A percentile compares a stretch with the other conserved stretches of the same genome.
phyloP scores from a whole-genome alignment of 1,140 invertebrate species.

The Panagrolaimus sp. region DNA sequence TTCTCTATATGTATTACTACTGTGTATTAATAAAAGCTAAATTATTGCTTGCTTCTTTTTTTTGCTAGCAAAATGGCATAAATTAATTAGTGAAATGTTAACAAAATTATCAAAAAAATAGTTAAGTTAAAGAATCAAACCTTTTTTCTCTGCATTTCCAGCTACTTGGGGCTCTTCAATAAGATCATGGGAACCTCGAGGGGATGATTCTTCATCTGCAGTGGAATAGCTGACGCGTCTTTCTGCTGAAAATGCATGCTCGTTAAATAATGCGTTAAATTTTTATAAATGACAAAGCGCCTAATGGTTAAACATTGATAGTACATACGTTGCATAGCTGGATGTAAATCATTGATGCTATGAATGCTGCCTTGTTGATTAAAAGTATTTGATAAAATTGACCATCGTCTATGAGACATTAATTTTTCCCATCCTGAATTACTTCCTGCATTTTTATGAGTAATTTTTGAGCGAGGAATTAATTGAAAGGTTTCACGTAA shows the following conservation, averaged over 20 bases:
- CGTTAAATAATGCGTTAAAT: neutral
- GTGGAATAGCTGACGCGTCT: conserved; percentile 57
- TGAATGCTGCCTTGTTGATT: conserved; percentile 52
- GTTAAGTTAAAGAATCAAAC: conserved; percentile 17
- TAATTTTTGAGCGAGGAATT: conserved; percentile 60
- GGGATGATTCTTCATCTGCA: conserved; percentile 57
- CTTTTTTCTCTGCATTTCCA: conserved; percentile 45
- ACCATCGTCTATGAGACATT: conserved; percentile 60
- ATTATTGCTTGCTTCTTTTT: no score
- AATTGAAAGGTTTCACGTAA: conserved; percentile 83
- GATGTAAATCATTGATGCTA: conserved; percentile 54
- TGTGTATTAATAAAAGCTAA: no score
- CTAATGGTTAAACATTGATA: no score
- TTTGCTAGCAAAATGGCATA: no score
- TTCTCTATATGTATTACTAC: neutral
- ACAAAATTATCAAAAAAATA: neutral
- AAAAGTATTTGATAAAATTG: conserved; percentile 57
- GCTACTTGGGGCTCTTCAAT: conserved; percentile 36
- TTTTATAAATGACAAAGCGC: no score
- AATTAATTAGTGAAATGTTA: no score
- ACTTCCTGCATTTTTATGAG: conserved; percentile 35
- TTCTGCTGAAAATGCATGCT: conserved; percentile 33
- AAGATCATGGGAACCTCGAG: conserved; percentile 53
- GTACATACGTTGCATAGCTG: conserved; percentile 32
- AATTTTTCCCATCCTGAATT: conserved; percentile 58